A percentile compares a stretch with the other conserved stretches of the same genome.
Evolutionary conservation across 2,113 vertebrate species (phyloP).

Genomic region (Dascyllus trimaculatus): DNA sequence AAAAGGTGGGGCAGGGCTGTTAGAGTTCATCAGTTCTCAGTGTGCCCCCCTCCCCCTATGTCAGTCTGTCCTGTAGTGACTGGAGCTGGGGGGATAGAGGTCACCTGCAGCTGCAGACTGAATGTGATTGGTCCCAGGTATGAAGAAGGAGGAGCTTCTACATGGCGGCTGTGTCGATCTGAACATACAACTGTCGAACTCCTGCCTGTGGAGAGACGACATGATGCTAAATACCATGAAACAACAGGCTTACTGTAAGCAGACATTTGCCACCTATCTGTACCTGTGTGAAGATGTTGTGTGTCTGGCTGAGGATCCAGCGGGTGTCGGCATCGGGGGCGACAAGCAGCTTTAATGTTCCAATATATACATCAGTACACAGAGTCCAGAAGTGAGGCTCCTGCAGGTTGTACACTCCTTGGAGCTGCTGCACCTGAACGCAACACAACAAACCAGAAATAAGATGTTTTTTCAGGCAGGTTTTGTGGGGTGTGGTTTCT

Average conservation of each 20-base stretch:
- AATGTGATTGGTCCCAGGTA: conserved; percentile 88
- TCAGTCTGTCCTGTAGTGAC: conserved; percentile 46
- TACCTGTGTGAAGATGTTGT: conserved; percentile 99
- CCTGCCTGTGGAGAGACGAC: conserved; percentile 84
- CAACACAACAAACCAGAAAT: conserved; percentile 19
- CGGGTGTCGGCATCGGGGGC: conserved; percentile 95
- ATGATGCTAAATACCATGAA: background rate
- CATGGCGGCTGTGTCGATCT: conserved; percentile 94
- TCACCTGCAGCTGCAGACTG: conserved; percentile 84
- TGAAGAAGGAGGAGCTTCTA: conserved; percentile 78
- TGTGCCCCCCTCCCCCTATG: conserved; percentile 48
- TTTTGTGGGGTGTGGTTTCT: too few species aligned
- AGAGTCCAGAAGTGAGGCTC: conserved; percentile 99
- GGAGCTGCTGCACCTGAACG: conserved; percentile 95
- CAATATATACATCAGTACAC: conserved; percentile 96
- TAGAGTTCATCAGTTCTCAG: conserved; percentile 55
- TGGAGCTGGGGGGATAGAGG: conserved; percentile 60
- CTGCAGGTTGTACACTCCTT: conserved; percentile 96
- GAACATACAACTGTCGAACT: conserved; percentile 95
- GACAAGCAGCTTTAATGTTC: conserved; percentile 94
- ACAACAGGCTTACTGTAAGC: too few species aligned
- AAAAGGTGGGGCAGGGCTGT: background rate
- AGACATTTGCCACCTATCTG: too few species aligned
- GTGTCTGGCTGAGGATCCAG: conserved; percentile 98
- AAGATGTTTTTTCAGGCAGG: too few species aligned